Evolutionary conservation across 1,140 invertebrate genomes (phyloP), one percentile per base, ranked within the genome.

Genomic region (Eufriesea mexicana): DNA sequence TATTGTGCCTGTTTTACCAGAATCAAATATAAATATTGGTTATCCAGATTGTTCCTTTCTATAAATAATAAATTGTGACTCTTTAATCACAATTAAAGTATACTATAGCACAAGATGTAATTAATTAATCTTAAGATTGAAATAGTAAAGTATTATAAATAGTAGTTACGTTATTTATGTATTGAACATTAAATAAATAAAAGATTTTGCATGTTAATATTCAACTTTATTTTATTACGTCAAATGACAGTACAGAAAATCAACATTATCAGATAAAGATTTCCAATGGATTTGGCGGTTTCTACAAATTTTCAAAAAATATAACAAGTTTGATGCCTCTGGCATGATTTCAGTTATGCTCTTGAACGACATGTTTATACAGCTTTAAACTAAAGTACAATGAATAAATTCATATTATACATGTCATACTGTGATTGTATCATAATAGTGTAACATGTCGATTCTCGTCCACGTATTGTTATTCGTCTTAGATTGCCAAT

Each of bases 151-250:
- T 7, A 67, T 35, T 42, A 55, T 73, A 62, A 1, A 49, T 20
- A 18, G 6, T 59, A 35, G 35, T 35, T 35, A 35, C 35, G 1
- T 35, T 1, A 70, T 45, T n/a, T 55, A 70, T 54, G 57, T 84
- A 47, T 16, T 42, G 16, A 28, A 42, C 28, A 49, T 23, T 51
- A 23, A 74, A 10, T 47, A 42, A 72, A 72, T 55, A 72, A 67
- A 74, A 79, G 25, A 25, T 84, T 55, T n/a, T 71, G 23, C 35
- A 45, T 84, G 57, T 89, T 75, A 86, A 84, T 87, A 87, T 89
- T 90, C 87, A 89, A 92, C 87, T 92, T 92, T 92, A 92, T 92
- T 91, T 91, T 86, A 74, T 91, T 92, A 85, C 89, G 88, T 86
- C 88, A 89, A 90, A 90, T 89, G 85, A 91, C 91, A 83, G 89